These are phyloP conservation scores for Watsonalla binaria DNA, from an alignment of 2,888 invertebrate genomes.

Conservation along the genomic window DNA sequence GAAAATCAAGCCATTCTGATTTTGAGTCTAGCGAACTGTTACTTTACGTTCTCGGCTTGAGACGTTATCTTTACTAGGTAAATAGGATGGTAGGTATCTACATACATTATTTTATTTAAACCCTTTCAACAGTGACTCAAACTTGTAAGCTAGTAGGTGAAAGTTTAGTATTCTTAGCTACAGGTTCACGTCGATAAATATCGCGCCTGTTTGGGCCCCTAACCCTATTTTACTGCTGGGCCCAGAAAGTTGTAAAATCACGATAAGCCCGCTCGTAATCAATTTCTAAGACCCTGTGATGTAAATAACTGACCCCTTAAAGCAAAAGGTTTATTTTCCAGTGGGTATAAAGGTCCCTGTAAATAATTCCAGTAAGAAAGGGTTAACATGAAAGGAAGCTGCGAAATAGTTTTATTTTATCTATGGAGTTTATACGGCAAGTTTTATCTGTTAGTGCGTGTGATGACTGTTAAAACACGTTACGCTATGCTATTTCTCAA, in stretches of 20 bases:
- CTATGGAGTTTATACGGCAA: background rate
- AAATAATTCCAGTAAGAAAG: slow-evolving; percentile 7
- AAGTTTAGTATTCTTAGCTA: background rate
- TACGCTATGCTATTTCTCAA: no score
- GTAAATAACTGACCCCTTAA: slow-evolving; percentile 11
- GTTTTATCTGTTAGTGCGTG: background rate
- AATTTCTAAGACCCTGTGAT: slow-evolving; percentile 1
- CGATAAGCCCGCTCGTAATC: slow-evolving; percentile 1
- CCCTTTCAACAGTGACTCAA: background rate
- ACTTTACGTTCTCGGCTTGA: no score
- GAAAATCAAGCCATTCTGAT: no score
- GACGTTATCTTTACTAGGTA: no score
- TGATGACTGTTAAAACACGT: background rate
- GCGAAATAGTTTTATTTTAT: slow-evolving; percentile 6
- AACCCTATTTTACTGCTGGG: background rate
- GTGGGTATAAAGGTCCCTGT: slow-evolving; percentile 3
- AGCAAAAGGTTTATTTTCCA: slow-evolving; percentile 8
- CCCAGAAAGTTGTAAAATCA: slow-evolving; percentile 1
- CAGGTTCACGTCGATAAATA: background rate
- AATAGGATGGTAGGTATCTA: no score
- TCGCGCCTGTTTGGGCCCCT: background rate
- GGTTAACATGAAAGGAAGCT: slow-evolving; percentile 7
- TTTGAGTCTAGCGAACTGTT: no score
- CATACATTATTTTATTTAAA: no score
- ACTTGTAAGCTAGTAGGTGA: no score